Percentiles rank a stretch among this genome's conserved stretches.
These are phyloP conservation scores for Koerneria pararmatus DNA, from an alignment of 2,888 invertebrate species.

Conservation along the genomic window DNA sequence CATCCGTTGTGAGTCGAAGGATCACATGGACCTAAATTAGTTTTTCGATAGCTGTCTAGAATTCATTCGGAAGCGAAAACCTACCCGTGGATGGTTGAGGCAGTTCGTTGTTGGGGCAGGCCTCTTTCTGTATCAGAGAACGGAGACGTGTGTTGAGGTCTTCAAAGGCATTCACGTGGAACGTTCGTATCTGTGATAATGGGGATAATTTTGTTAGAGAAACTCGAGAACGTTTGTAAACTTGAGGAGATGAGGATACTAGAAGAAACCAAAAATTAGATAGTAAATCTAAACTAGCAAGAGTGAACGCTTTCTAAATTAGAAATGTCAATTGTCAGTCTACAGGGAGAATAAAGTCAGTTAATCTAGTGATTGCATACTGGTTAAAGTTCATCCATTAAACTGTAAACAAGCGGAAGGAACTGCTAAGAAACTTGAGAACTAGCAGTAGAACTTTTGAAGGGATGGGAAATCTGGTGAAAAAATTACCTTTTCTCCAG, in stretches of 20 bases:
- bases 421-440: too few species aligned
- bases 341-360: too few species aligned
- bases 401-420: too few species aligned
- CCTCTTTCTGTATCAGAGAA: constrained; percentile 49
- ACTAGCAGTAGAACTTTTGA: too few species aligned
- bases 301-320: too few species aligned
- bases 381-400: too few species aligned
- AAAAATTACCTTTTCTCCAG: constrained; percentile 39
- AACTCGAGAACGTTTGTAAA: too few species aligned
- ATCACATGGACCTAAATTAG: constrained; percentile 43
- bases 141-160: constrained; percentile 52
- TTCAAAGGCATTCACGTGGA: constrained; percentile 55
- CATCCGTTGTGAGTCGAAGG: constrained; percentile 46
- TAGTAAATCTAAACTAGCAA: too few species aligned
- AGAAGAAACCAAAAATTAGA: too few species aligned
- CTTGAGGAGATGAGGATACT: too few species aligned
- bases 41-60: neutral
- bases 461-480: too few species aligned
- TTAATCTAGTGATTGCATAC: too few species aligned
- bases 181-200: constrained; percentile 32
- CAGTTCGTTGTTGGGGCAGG: constrained; percentile 39
- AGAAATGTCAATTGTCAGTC: neutral
- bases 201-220: neutral
- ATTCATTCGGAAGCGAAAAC: neutral
- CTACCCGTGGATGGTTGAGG: constrained; percentile 25